phyloP scores from a whole-genome alignment of 2,113 vertebrate genomes.

The Sebastes fasciatus region DNA sequence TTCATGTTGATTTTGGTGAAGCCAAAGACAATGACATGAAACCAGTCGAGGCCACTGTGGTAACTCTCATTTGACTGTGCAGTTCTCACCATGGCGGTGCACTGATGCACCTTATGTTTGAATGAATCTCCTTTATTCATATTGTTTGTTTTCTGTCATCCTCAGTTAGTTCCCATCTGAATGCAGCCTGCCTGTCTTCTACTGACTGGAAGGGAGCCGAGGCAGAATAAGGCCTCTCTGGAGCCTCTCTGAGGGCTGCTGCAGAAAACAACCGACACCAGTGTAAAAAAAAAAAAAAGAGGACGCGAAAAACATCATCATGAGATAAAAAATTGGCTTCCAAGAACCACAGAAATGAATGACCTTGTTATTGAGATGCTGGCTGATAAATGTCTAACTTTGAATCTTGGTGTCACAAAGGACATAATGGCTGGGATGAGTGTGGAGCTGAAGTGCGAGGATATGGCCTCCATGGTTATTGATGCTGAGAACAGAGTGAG shows the following conservation, averaged over 20 bases:
- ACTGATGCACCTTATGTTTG: background rate
- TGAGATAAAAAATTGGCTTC: background rate
- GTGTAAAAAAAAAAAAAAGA: slow-evolving; percentile 5
- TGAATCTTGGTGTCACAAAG: background rate
- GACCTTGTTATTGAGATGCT: background rate
- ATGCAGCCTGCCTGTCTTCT: background rate
- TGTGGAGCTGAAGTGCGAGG: background rate
- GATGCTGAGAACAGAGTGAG: slow-evolving; percentile 19
- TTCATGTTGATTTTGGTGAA: too few species aligned
- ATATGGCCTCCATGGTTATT: background rate
- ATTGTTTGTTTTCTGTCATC: background rate
- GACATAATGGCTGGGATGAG: background rate
- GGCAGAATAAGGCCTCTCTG: background rate
- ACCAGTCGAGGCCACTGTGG: too few species aligned
- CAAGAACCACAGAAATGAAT: background rate
- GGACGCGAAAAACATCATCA: background rate
- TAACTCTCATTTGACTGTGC: too few species aligned
- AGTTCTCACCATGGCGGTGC: too few species aligned
- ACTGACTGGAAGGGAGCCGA: background rate
- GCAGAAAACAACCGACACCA: slow-evolving; percentile 28
- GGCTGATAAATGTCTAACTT: background rate
- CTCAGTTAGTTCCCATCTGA: background rate
- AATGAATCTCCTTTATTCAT: background rate
- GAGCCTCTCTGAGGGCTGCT: background rate
- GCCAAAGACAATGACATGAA: too few species aligned